These are phyloP conservation scores for Archegozetes longisetosus DNA, from an alignment of 1,140 invertebrate species.

Conservation along the genomic window DNA sequence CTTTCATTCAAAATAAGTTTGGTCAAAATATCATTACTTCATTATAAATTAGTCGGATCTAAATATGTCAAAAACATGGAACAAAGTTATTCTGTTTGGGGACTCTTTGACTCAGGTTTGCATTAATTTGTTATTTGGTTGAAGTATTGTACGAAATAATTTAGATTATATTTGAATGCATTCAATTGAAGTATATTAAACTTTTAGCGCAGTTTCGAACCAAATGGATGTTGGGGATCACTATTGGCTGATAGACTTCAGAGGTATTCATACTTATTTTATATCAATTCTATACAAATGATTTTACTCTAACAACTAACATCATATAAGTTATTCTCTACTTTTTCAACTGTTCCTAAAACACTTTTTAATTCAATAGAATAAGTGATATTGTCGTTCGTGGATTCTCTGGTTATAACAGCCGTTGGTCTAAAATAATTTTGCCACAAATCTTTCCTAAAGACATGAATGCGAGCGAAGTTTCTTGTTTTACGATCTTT, in stretches of 20 bases:
- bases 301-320: not conserved
- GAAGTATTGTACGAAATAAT: too few species aligned
- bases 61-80: slow-evolving; percentile 4
- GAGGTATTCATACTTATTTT: slow-evolving; percentile 11
- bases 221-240: slow-evolving; percentile 17
- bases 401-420: slow-evolving; percentile 33
- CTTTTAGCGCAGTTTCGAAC: slow-evolving; percentile 15
- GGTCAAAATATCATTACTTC: not conserved
- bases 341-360: too few species aligned
- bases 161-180: too few species aligned
- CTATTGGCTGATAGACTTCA: slow-evolving; percentile 18
- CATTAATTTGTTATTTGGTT: not conserved
- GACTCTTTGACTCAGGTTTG: slow-evolving; percentile 18
- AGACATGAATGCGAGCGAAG: slow-evolving; percentile 22
- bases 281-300: not conserved
- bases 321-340: slow-evolving; percentile 1
- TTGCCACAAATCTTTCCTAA: slow-evolving; percentile 26
- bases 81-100: slow-evolving; percentile 20
- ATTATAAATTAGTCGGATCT: not conserved
- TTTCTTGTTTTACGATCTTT: slow-evolving; percentile 27
- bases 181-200: not conserved
- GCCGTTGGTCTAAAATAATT: slow-evolving; percentile 26
- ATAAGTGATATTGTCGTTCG: slow-evolving; percentile 31
- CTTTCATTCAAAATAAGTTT: not conserved
- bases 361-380: slow-evolving; percentile 19